A percentile compares a stretch with the other conserved stretches of the same genome.
These are phyloP conservation scores for Takifugu bimaculatus DNA, from an alignment of 2,113 vertebrate genomes.

Conservation along the genomic window DNA sequence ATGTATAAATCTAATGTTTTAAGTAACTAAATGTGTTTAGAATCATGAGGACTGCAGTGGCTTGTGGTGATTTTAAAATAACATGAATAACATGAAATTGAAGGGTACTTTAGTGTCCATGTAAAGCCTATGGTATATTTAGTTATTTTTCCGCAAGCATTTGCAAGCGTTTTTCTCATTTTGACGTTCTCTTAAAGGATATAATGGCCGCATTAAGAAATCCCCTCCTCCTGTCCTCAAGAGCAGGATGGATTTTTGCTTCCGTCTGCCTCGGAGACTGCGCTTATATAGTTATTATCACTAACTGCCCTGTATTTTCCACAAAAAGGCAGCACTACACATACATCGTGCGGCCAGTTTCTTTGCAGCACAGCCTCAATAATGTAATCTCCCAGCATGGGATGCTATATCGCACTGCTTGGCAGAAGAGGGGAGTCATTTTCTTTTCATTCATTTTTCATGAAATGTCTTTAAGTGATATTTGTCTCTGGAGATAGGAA, in stretches of 20 bases:
- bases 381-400: conserved; percentile 11
- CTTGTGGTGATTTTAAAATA: too few species aligned
- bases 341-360: background rate
- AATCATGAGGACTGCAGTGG: too few species aligned
- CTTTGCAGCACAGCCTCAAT: conserved; percentile 1
- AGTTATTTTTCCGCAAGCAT: background rate
- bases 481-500: conserved; percentile 35
- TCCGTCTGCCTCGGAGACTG: conserved; percentile 10
- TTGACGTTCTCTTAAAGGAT: background rate
- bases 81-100: too few species aligned
- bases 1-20: too few species aligned
- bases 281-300: conserved; percentile 39
- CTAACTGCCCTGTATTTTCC: conserved; percentile 13
- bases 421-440: conserved; percentile 5
- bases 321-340: conserved; percentile 1
- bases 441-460: conserved; percentile 23
- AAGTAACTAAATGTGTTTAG: too few species aligned
- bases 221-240: background rate
- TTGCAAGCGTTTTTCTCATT: conserved; percentile 8
- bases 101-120: too few species aligned
- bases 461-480: conserved; percentile 32
- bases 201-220: conserved; percentile 25
- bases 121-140: too few species aligned
- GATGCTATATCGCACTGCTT: conserved; percentile 8
- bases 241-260: conserved; percentile 3